A percentile compares a stretch with the other conserved stretches of the same genome.
These are phyloP conservation scores for Conops quadrifasciatus DNA, from an alignment of 2,888 invertebrate genomes.

Conservation along the genomic window DNA sequence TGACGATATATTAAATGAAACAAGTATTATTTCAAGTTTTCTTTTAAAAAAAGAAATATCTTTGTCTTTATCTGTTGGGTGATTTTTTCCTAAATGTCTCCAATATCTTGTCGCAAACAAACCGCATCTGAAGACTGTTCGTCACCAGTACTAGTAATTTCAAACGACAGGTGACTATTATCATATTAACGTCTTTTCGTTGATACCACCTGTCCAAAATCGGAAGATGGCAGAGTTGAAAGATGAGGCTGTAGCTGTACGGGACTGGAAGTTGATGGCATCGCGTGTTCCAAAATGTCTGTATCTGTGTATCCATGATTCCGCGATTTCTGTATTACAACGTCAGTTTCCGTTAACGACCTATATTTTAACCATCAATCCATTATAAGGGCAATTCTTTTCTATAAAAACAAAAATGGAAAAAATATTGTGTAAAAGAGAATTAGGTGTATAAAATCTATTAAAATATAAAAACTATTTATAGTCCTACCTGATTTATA, in stretches of 20 bases:
- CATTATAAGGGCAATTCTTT: constrained; percentile 8
- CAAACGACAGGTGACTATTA: constrained; percentile 16
- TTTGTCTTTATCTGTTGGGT: no score
- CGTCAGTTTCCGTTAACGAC: constrained; percentile 7
- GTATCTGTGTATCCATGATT: constrained; percentile 13
- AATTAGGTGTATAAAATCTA: neutral
- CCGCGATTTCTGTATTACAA: constrained; percentile 11
- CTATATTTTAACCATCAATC: constrained; percentile 18
- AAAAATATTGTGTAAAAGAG: neutral
- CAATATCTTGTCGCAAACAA: constrained; percentile 27
- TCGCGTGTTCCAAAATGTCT: constrained; percentile 1
- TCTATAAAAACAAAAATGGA: constrained; percentile 7
- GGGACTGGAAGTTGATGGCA: constrained; percentile 12
- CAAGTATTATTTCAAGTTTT: no score
- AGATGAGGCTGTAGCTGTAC: constrained; percentile 7
- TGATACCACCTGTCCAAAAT: constrained; percentile 22
- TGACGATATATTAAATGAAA: constrained; percentile 2
- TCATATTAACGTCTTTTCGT: constrained; percentile 18
- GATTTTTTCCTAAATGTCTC: no score
- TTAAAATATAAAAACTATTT: constrained; percentile 15
- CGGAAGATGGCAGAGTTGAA: constrained; percentile 19
- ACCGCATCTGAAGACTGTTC: constrained; percentile 33
- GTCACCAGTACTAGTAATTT: constrained; percentile 47
- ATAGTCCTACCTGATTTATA: constrained; percentile 7
- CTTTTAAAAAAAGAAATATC: no score